Evolutionary conservation across 2,888 invertebrate species (phyloP), one percentile per base, ranked within the genome.

Genomic region (Schizaphis graminum): DNA sequence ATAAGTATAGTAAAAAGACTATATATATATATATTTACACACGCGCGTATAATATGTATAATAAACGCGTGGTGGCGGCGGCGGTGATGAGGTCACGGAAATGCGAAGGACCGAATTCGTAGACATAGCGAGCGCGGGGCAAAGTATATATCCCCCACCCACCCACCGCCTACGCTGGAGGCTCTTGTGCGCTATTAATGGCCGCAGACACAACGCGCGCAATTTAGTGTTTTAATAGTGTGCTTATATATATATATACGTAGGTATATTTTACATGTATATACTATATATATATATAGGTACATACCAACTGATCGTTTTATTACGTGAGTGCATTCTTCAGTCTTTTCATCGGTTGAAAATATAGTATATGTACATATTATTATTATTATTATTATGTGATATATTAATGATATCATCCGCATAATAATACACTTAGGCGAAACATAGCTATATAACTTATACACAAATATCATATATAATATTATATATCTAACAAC

Each of bases 1-100:
- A 77, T 77, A 77, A 77, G 77, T 77, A 77, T 35, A 24, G 90
- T 67, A 91, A 77, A 91, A 91, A 87, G 57, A 84, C 57, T 44
- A 67, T 57, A 24, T 49, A 49, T 91, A 91, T 41, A 28, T 57
- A 35, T n/a, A 77, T 92, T 24, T 61, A 92, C 61, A 84, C 41
- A 44, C 61, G n/a, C 26, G 13, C 26, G 13, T 44, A 88, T 24
- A 28, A 21, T 61, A 49, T 28, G 21, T 57, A 61, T 90, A 92
- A 86, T 86, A 92, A 53, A 85, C 90, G 47, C 57, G 88, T 61
- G 67, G 28, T 44, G 35, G 56, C 24, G 89, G n/a, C 89, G 84
- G 26, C 61, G 53, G 56, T 84, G 93, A 93, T 89, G 93, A 94
- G 90, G 90, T 94, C 93, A 85, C 86, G 88, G 77, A 92, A 77